Base-by-base conservation (phyloP, 1,140 invertebrate genomes). In the Agrilus planipennis region DNA sequence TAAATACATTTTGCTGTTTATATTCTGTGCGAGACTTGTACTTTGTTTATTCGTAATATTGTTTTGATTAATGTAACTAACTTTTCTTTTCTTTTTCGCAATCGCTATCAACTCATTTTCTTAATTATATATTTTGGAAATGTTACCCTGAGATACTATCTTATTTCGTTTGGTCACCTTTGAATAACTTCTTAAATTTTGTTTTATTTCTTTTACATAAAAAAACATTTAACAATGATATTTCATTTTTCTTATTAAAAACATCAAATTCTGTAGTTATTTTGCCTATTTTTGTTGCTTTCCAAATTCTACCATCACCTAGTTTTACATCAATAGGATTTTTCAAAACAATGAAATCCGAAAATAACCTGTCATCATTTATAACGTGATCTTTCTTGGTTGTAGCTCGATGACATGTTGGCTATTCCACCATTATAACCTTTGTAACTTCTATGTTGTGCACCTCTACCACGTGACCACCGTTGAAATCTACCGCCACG, bases 321-420 rank as follows among this genome's bases (percentile, higher is more conserved):
- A n/a, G n/a, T n/a, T n/a, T n/a, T n/a, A n/a, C 46, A 32, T 48
- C 32, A 18, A 50, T 29, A 25, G 47, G 45, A 18, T 42, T 19
- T 46, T 58, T 57, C 22, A 61, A 55, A 40, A 46, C 41, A 40
- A 49, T 29, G 39, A 2, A 60, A 27, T 54, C 49, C 22, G 46
- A 35, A 53, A 60, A 60, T 45, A 49, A 61, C 28, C 23, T 41
- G 44, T 62, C 57, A 46, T 45, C 48, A 34, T 62, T 61, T 28
- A 62, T 49, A 25, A 63, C 53, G 39, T 63, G 57, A 31, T 61
- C 58, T 0, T 59, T 61, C 47, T 54, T 57, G 1, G 56, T 54
- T 53, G 54, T 58, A 45, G 59, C 57, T 18, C n/a, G n/a, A n/a
- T n/a, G n/a, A n/a, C n/a, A n/a, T n/a, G n/a, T n/a, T n/a, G n/a